These are phyloP conservation scores for Andrena camellia DNA, from an alignment of 2,888 invertebrate genomes.

Conservation along the genomic window DNA sequence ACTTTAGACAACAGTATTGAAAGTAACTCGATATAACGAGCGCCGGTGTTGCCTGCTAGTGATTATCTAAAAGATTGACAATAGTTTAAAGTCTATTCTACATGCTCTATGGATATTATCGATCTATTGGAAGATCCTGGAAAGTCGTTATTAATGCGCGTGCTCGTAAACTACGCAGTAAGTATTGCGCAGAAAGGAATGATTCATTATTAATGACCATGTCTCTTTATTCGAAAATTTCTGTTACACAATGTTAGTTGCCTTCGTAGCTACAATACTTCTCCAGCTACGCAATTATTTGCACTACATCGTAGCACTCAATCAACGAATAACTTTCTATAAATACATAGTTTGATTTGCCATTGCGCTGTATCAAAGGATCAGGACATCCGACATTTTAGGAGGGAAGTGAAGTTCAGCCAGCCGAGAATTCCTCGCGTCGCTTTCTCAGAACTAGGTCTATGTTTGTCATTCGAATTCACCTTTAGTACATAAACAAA, in stretches of 20 bases:
- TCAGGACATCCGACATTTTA: conserved; percentile 7
- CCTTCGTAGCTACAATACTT: not conserved
- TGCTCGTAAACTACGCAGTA: not conserved
- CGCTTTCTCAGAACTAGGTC: not conserved
- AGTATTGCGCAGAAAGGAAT: not conserved
- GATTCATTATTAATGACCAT: not conserved
- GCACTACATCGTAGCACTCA: not conserved
- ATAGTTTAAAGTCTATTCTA: not conserved
- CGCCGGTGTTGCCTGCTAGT: not conserved
- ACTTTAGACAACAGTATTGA: too few species aligned
- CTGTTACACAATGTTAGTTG: not conserved
- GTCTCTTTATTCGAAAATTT: not conserved
- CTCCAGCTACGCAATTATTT: not conserved
- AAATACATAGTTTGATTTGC: not conserved
- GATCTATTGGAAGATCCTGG: not conserved
- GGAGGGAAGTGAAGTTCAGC: not conserved
- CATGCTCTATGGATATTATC: not conserved
- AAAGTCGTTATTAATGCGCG: not conserved
- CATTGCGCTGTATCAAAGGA: not conserved
- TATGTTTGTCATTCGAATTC: conserved; percentile 33
- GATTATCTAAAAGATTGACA: not conserved
- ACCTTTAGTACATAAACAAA: not conserved
- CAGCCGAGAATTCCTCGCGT: conserved; percentile 6
- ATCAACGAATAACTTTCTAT: not conserved
- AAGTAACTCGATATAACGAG: too few species aligned